phyloP scores from a whole-genome alignment of 2,888 invertebrate species.

The Quadriops clusia region DNA sequence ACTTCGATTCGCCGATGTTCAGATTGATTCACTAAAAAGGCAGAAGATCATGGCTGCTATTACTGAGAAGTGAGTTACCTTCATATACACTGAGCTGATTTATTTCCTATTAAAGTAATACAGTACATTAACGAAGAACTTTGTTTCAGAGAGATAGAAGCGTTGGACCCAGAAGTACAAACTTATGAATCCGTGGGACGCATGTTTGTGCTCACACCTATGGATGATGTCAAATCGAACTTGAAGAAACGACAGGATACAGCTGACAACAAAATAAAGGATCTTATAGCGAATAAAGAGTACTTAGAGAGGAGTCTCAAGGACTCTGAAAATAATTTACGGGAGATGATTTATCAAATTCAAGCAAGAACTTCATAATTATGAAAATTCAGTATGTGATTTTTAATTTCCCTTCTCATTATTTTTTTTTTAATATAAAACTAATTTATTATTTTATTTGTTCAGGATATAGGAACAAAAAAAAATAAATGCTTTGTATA shows the following conservation, averaged over 20 bases:
- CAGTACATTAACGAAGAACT: conserved; percentile 1
- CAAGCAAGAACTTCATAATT: too few relatives aligned
- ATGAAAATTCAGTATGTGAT: conserved; percentile 4
- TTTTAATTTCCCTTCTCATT: conserved; percentile 3
- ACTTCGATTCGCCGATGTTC: conserved; percentile 63
- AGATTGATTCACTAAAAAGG: conserved; percentile 54
- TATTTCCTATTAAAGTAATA: too few relatives aligned
- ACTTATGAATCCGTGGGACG: conserved; percentile 75
- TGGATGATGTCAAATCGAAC: conserved; percentile 50
- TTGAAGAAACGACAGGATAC: conserved; percentile 46
- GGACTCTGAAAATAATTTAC: conserved; percentile 73
- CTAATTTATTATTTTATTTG: too few relatives aligned
- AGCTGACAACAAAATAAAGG: conserved; percentile 55
- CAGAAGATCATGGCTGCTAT: conserved; percentile 41
- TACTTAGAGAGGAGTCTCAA: conserved; percentile 71
- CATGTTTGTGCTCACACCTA: conserved; percentile 67
- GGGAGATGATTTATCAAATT: conserved; percentile 68
- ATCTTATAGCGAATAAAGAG: conserved; percentile 61
- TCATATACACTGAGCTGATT: conserved; percentile 9
- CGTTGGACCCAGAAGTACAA: conserved; percentile 51
- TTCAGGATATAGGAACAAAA: too few relatives aligned
- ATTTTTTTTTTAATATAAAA: too few relatives aligned
- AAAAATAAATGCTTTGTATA: conserved; percentile 5
- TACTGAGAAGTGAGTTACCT: conserved; percentile 48
- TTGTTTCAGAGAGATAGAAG: conserved; percentile 41